These are phyloP conservation scores for Amblyteles armatorius DNA, from an alignment of 2,888 invertebrate genomes.

Conservation along the genomic window DNA sequence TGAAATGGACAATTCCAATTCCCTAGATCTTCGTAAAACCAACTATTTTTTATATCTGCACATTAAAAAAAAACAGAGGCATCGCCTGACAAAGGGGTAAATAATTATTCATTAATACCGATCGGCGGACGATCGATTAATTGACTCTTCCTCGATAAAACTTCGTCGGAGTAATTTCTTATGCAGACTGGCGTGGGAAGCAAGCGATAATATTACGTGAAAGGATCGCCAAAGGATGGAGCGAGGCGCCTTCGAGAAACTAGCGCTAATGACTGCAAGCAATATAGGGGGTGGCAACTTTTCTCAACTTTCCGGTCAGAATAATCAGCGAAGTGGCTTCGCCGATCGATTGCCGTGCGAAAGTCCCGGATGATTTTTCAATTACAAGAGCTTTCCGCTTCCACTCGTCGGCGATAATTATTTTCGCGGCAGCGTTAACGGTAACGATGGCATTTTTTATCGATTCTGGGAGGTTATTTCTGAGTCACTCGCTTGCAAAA, in stretches of 20 bases:
- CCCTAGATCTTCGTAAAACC: not conserved
- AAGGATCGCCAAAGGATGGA: constrained; percentile 22
- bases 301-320: constrained; percentile 61
- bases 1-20: not conserved
- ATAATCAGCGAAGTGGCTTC: constrained; percentile 58
- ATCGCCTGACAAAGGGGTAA: not conserved
- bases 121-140: constrained; percentile 38
- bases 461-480: too few species aligned
- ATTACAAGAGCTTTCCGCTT: constrained; percentile 19
- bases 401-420: constrained; percentile 21
- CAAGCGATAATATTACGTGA: constrained; percentile 52
- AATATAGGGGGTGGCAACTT: constrained; percentile 40
- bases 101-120: constrained; percentile 15
- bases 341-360: constrained; percentile 48
- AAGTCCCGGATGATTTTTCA: constrained; percentile 39
- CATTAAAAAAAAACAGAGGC: not conserved
- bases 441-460: not conserved
- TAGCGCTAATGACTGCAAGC: constrained; percentile 61
- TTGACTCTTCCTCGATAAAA: constrained; percentile 35
- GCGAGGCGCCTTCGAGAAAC: constrained; percentile 51
- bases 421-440: not conserved
- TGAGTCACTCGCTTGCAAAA: too few species aligned
- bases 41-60: not conserved
- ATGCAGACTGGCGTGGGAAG: constrained; percentile 35
- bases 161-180: constrained; percentile 47